Base-by-base conservation (phyloP, 2,797 vertebrate species). In the Falco cherrug region DNA sequence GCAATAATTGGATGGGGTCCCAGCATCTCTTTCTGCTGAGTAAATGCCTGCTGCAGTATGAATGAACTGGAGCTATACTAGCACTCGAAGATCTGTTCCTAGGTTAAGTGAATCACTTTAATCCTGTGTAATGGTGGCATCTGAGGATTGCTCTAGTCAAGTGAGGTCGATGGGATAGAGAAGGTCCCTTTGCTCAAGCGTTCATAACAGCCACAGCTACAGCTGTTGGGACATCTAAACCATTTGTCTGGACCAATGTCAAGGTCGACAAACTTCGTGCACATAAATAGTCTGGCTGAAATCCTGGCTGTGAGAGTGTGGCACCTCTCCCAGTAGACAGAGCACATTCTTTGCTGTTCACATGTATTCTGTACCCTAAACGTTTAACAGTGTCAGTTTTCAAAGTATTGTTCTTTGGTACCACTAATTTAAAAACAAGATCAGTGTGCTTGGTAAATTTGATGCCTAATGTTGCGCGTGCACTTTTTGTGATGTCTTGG, bases 391-490 rank as follows among this genome's bases (percentile, higher is more conserved):
- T 19, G 37, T 61, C 26, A 3, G 7, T 87, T 84, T 79, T 79
- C 24, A 12, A 39, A 64, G 60, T 31, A 13, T 10, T 35, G 20
- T 26, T 74, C 63, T 83, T 37, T 78, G 37, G 29, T 74, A 56
- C 17, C 9, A 15, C 24, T 63, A 15, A 37, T 70, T 41, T 51
- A 18, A 75, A 87, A 87, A 33, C 19, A 31, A 89, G 25, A 18
- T 68, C 41, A 11, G 17, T 65, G 20, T 37, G 15, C 3, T 1
- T 7, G 8, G 59, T 79, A 64, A 35, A 50, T 73, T 50, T 84
- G 31, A 21, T 54, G 37, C 10, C 39, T 75, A 3, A 31, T 0
- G 1, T 25, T 74, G 25, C 28, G 18, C 0, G 0, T 48, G 10
- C 11, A 3, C 17, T 37, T 84, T 60, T 61, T 78, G n/a, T 43